Percentiles rank a stretch among this genome's conserved stretches.
Conservation (phyloP, 2,888 invertebrate species). For the Flexamia atlantica region DNA sequence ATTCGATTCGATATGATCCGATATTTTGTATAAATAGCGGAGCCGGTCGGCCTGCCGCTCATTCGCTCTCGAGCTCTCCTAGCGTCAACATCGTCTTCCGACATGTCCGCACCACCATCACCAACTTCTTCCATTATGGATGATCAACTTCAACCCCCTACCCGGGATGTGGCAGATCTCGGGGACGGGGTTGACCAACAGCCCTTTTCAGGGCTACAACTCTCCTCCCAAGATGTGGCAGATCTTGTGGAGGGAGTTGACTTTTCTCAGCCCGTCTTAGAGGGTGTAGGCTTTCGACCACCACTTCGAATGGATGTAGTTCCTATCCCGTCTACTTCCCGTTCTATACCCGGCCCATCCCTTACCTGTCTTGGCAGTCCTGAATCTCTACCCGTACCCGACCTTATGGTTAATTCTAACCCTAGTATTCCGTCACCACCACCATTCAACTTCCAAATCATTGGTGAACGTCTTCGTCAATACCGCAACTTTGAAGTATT, state of each 20-base stretch:
- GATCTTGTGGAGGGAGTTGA: neutral
- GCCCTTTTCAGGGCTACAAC: too few relatives aligned
- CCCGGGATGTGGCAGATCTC: neutral
- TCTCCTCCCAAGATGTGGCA: neutral
- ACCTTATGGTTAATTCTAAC: neutral
- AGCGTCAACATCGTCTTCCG: neutral
- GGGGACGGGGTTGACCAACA: neutral
- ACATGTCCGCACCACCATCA: neutral
- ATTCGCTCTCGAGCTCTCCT: neutral
- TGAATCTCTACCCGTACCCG: neutral
- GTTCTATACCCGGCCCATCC: constrained; percentile 8
- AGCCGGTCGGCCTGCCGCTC: neutral
- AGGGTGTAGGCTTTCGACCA: neutral
- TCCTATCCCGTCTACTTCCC: neutral
- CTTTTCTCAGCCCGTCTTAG: neutral
- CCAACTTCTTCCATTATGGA: neutral
- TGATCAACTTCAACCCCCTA: neutral
- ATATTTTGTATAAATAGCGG: neutral
- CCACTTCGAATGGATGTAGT: neutral
- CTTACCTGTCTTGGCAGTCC: neutral
- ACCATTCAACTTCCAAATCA: neutral
- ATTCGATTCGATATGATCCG: neutral
- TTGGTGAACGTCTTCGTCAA: neutral
- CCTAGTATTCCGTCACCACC: too few relatives aligned
- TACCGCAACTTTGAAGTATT: constrained; percentile 1